Conservation (phyloP, 1,140 invertebrate genomes). For the Augochlora pura region DNA sequence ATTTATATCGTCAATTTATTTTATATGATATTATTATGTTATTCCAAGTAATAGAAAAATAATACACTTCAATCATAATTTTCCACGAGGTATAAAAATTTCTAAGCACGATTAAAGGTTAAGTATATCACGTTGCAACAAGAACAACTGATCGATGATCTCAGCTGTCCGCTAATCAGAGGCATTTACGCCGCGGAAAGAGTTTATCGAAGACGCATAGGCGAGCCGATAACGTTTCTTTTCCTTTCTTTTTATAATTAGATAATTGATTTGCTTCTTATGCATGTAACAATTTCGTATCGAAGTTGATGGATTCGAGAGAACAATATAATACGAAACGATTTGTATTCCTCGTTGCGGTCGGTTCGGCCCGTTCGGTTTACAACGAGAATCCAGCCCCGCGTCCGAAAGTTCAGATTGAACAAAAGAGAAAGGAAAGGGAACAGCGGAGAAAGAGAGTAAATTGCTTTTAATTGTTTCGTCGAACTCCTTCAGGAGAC, state of each 20-base stretch:
- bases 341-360: neutral
- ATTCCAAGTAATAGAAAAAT: no score
- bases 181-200: neutral
- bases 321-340: neutral
- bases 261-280: no score
- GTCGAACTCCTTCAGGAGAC: neutral
- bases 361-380: neutral
- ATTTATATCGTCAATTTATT: no score
- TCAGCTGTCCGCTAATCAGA: neutral
- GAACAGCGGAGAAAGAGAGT: neutral
- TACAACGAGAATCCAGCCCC: neutral
- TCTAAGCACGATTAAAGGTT: no score
- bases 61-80: no score
- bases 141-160: no score
- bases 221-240: neutral
- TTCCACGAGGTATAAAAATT: no score
- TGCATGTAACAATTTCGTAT: no score
- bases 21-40: no score
- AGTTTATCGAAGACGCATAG: neutral
- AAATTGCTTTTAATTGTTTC: neutral
- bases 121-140: no score
- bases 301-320: no score
- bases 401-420: neutral
- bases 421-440: neutral
- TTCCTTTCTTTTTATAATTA: no score